Evolutionary conservation across 2,113 vertebrate species (phyloP).

Genomic region (Cairina moschata): DNA sequence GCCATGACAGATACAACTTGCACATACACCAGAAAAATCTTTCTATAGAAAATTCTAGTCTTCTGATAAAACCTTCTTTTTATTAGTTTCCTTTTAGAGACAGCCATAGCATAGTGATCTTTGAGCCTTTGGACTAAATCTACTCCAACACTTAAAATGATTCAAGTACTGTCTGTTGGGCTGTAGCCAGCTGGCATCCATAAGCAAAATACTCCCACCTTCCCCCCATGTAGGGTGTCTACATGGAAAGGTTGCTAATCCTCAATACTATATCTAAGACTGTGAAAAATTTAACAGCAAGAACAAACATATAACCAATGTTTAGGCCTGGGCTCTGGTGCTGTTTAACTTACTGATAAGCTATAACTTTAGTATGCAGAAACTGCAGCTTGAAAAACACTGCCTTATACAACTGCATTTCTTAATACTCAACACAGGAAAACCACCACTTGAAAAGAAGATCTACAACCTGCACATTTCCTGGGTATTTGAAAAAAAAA

Average conservation of each 20-base stretch:
- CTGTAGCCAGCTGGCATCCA: neutral
- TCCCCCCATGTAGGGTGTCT: neutral
- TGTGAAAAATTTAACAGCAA: neutral
- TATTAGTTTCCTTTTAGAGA: neutral
- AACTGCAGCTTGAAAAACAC: neutral
- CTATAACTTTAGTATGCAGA: neutral
- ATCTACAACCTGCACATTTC: neutral
- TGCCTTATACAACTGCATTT: neutral
- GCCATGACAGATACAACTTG: fast-evolving
- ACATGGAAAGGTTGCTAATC: neutral
- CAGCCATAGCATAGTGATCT: neutral
- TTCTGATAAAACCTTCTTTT: neutral
- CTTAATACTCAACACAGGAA: neutral
- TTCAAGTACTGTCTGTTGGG: neutral
- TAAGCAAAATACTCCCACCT: neutral
- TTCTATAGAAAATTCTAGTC: neutral
- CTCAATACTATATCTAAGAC: neutral
- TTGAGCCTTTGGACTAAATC: neutral
- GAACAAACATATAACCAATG: neutral
- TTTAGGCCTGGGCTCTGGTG: neutral
- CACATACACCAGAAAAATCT: neutral
- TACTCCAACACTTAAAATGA: neutral
- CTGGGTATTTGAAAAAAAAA: neutral
- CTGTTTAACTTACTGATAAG: neutral
- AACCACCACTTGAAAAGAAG: fast-evolving